These are phyloP conservation scores for Rhea americana DNA, from an alignment of 2,113 vertebrate species.

Conservation along the genomic window DNA sequence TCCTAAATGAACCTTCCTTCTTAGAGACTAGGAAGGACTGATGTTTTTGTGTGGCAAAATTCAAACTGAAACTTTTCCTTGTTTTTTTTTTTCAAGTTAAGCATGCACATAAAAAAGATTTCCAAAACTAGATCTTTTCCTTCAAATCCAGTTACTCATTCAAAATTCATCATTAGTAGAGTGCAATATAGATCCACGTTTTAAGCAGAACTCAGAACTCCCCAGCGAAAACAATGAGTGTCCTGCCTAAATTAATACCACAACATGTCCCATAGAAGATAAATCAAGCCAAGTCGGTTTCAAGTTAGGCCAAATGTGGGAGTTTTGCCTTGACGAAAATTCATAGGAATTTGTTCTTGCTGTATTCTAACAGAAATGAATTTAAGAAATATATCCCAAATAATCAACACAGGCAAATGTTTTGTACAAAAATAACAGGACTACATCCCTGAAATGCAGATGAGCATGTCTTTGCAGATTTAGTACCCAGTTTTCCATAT, in stretches of 20 bases:
- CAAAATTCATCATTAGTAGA: background rate
- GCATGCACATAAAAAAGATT: background rate
- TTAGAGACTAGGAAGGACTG: background rate
- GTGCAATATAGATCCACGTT: background rate
- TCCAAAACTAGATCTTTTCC: background rate
- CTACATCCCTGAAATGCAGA: background rate
- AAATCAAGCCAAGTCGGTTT: slow-evolving; percentile 17
- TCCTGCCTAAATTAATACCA: slow-evolving; percentile 45
- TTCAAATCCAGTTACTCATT: background rate
- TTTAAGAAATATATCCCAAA: slow-evolving; percentile 15
- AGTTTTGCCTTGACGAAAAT: slow-evolving; percentile 39
- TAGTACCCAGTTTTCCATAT: background rate
- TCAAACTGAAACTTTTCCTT: background rate
- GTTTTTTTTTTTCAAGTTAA: background rate
- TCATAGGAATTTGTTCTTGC: slow-evolving; percentile 6
- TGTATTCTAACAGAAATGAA: background rate
- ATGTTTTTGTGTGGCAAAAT: background rate
- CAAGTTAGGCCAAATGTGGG: slow-evolving; percentile 23
- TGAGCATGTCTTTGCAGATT: background rate
- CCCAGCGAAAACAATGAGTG: background rate
- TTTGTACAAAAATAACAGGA: background rate
- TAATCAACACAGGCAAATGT: background rate
- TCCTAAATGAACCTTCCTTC: background rate
- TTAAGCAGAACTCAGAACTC: slow-evolving; percentile 4
- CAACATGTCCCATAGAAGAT: slow-evolving; percentile 1